Evolutionary conservation across 30 jellyfish, hydroid and myxozoan genomes (phyloP).

Genomic region (Aurelia aurita): DNA sequence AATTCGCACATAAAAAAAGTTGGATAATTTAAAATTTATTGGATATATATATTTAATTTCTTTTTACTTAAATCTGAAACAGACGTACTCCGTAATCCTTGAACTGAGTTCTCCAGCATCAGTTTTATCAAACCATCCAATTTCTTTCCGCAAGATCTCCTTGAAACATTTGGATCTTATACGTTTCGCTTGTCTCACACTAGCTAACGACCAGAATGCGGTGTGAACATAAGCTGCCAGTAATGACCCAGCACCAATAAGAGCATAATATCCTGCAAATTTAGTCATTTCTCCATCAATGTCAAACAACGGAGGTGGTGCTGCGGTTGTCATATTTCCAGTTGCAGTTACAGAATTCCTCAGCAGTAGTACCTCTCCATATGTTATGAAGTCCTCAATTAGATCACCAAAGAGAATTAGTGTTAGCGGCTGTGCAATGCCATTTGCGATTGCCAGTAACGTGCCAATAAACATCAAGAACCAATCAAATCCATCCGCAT

Average conservation of each 20-base stretch:
- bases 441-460: constrained; percentile 87
- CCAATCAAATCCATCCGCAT: constrained; percentile 72
- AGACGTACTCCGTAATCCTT: constrained; percentile 78
- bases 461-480: constrained; percentile 73
- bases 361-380: constrained; percentile 1
- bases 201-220: constrained; percentile 85
- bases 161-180: constrained; percentile 62
- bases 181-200: constrained; percentile 74
- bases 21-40: too few relatives aligned
- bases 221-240: constrained; percentile 84
- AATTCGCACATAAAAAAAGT: too few relatives aligned
- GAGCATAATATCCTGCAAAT: constrained; percentile 80
- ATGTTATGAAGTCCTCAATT: constrained; percentile 72
- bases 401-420: constrained; percentile 86
- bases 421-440: constrained; percentile 89
- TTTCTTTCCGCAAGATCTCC: constrained; percentile 72
- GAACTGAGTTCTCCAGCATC: constrained; percentile 87
- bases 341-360: too few relatives aligned
- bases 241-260: constrained; percentile 54
- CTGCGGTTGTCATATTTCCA: too few relatives aligned
- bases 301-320: constrained; percentile 7
- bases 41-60: too few relatives aligned
- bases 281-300: constrained; percentile 75
- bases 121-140: constrained; percentile 89
- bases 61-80: not conserved